Evolutionary conservation across 2,113 vertebrate genomes (phyloP).

Genomic region (Rhipidura dahli): DNA sequence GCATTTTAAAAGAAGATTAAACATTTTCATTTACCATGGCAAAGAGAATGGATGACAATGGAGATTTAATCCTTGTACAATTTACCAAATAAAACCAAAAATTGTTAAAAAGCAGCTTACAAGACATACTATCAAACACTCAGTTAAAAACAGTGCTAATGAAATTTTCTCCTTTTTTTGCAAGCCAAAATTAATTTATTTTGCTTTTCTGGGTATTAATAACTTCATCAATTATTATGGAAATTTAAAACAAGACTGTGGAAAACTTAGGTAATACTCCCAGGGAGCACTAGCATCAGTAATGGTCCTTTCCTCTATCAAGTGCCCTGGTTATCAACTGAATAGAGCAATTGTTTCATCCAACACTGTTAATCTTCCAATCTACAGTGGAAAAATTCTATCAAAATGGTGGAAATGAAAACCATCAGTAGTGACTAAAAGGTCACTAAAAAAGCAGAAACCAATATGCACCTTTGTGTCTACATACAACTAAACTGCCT

Average conservation of each 20-base stretch:
- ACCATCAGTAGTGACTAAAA: not conserved
- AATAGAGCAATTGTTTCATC: not conserved
- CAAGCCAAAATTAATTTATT: not conserved
- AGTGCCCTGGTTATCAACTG: not conserved
- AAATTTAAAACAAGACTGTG: not conserved
- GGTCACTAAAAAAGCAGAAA: not conserved
- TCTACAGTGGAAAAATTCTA: not conserved
- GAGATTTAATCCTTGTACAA: not conserved
- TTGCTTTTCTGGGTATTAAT: not conserved
- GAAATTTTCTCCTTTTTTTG: not conserved
- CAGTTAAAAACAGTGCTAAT: not conserved
- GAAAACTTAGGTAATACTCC: not conserved
- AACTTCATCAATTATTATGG: not conserved
- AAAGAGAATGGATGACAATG: not conserved
- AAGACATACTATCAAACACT: not conserved
- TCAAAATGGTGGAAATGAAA: not conserved
- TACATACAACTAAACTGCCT: fast-evolving
- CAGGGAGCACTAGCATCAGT: not conserved
- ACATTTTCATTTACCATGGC: not conserved
- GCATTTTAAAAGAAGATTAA: not conserved
- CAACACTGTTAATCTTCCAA: not conserved
- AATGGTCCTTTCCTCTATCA: not conserved
- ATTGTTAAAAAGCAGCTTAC: not conserved
- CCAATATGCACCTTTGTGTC: fast-evolving
- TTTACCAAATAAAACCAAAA: not conserved